Base-by-base conservation (phyloP, 2,113 vertebrate species). In the Myrmecophaga tridactyla region DNA sequence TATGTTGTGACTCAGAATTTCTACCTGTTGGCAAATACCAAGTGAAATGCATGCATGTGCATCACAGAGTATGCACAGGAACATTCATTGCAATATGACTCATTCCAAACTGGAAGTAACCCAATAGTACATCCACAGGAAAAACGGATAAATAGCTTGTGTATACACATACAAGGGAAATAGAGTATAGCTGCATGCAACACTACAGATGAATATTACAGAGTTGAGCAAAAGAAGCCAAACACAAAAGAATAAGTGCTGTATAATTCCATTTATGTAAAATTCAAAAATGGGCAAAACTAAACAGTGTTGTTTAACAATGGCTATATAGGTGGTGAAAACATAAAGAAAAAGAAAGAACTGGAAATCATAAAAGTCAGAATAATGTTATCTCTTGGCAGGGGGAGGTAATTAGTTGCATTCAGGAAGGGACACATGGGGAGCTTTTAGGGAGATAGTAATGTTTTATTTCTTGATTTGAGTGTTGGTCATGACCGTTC, bases 401-500 rank as follows among this genome's bases (percentile, higher is more conserved):
- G 25, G 46, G 75, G 86, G 13, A 87, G 31, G 56, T 27, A 27
- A 53, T 27, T 51, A 29, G 41, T n/a, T 76, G 51, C 31, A n/a
- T 31, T 10, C 7, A 62, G n/a, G 77, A 53, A 76, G 27, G 41
- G 41, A 84, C 9, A 95, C 13, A 41, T 65, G 43, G 27, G 18
- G 36, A 46, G 17, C 23, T 46, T 53, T 86, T 1, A 43, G 48
- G 43, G 43, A 43, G 53, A 62, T 27, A 53, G 36, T 62, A 72
- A 63, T 36, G 43, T 78, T 73, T 86, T 70, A 89, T 89, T 92
- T 92, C 39, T 83, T 72, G 12, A 70, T 67, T 88, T 77, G 51
- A 89, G 77, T 77, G 29, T 62, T 62, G n/a, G 41, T 53, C 83
- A 77, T 89, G 69, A 76, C 83, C 48, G 17, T 43, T 43, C 41